Evolutionary conservation across 2,888 invertebrate genomes (phyloP).

Genomic region (Coleophora deauratella): DNA sequence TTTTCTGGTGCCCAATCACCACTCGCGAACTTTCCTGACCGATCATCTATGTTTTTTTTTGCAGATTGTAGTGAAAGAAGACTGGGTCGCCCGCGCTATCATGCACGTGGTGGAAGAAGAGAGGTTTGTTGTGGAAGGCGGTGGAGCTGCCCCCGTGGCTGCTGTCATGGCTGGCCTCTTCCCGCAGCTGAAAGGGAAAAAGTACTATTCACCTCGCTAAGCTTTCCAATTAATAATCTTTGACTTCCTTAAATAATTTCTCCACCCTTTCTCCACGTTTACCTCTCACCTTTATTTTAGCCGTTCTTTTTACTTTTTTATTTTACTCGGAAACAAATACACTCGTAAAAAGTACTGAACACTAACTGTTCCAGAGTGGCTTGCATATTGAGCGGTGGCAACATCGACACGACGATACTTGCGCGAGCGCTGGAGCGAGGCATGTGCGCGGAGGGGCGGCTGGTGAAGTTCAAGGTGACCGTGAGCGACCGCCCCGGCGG

Average conservation of each 20-base stretch:
- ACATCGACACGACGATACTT: constrained; percentile 92
- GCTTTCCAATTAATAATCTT: too few relatives aligned
- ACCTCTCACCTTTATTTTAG: too few relatives aligned
- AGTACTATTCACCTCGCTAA: constrained; percentile 52
- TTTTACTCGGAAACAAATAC: too few relatives aligned
- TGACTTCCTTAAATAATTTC: too few relatives aligned
- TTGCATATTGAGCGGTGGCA: constrained; percentile 87
- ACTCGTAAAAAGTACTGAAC: too few relatives aligned
- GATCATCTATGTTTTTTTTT: neutral
- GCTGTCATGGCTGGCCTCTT: constrained; percentile 86
- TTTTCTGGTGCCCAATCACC: too few relatives aligned
- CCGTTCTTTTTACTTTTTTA: too few relatives aligned
- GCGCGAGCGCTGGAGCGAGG: constrained; percentile 91
- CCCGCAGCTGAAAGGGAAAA: constrained; percentile 88
- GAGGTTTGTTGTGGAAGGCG: constrained; percentile 92
- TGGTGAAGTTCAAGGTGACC: constrained; percentile 74
- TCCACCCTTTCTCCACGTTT: too few relatives aligned
- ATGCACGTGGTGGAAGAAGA: constrained; percentile 86
- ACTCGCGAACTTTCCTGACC: too few relatives aligned
- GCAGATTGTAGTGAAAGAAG: constrained; percentile 85
- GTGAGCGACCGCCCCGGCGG: constrained; percentile 90
- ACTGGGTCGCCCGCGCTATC: constrained; percentile 88
- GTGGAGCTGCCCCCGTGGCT: constrained; percentile 86
- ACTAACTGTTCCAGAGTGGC: constrained; percentile 80
- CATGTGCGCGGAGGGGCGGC: constrained; percentile 89